Evolutionary conservation across 2,797 vertebrate genomes (phyloP), one percentile per base, ranked within the genome.

Genomic region (Pachyuromys duprasi): DNA sequence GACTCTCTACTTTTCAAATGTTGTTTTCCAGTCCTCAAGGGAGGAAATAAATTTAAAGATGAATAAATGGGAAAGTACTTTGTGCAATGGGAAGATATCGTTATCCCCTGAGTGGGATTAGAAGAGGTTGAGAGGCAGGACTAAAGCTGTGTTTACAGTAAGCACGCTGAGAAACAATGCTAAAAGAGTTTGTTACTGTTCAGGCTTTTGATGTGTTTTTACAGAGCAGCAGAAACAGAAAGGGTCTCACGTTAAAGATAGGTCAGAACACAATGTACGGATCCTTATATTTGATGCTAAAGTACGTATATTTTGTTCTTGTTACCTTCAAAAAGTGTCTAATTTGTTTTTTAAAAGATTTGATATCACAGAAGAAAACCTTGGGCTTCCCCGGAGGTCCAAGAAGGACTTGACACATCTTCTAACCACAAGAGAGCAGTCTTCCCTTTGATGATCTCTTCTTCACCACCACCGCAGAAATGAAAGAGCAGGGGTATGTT

Each of bases 351-450:
- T 92, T 62, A 91, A 88, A 45, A 36, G 69, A 65, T 90, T 86
- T 81, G 36, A 20, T 82, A 90, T 78, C 18, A 49, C 28, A 84
- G 75, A 87, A 96, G 94, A 81, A 96, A 89, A 80, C 65, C 86
- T 74, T 75, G 17, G 72, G 24, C 88, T 45, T 83, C 67, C 84
- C 92, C 1, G 13, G 18, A 78, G 92, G 84, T 91, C 84, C 55
- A 75, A 45, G 74, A 13, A 75, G 74, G 91, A 94, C 97, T 95
- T 97, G 97, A 98, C 96, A 95, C 72, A 95, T 95, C 92, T 95
- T 97, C 84, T 96, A 98, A 97, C 98, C 98, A 98, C 98, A 98
- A 98, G 98, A 97, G 98, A 98, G 98, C 98, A 98, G 97, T 97
- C 97, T 98, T 98, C 82, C 91, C 98, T 98, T 98, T 98, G 97